A percentile compares a stretch with the other conserved stretches of the same genome.
Conservation (phyloP, 92 coral and sea anemone species). For the Scolanthus callimorphus region DNA sequence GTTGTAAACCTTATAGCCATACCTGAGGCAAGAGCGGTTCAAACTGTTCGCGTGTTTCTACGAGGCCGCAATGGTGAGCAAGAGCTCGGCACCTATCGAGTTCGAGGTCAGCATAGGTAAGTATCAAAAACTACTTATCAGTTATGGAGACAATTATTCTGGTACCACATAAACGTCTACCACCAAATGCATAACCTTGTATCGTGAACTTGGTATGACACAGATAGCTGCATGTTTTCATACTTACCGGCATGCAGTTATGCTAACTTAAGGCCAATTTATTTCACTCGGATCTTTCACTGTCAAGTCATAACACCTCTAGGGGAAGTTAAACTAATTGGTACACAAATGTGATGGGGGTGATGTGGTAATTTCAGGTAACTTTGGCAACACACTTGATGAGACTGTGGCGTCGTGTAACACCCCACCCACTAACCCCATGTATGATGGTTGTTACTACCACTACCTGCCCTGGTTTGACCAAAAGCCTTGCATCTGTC, state of each 20-base stretch:
- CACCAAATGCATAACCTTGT: too few relatives aligned
- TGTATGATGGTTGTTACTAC: conserved; percentile 66
- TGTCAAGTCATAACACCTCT: too few relatives aligned
- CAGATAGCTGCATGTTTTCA: too few relatives aligned
- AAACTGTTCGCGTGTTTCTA: conserved; percentile 79
- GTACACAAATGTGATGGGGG: too few relatives aligned
- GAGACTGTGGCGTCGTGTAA: conserved; percentile 77
- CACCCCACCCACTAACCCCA: conserved; percentile 85
- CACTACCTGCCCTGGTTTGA: conserved; percentile 80
- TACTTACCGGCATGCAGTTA: too few relatives aligned
- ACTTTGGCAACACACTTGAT: conserved; percentile 75
- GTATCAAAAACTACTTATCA: too few relatives aligned
- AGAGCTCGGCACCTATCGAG: conserved; percentile 61
- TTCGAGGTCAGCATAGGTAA: conserved; percentile 91
- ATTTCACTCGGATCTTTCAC: too few relatives aligned
- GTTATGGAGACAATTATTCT: too few relatives aligned
- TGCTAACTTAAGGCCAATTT: too few relatives aligned
- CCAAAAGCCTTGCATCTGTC: conserved; percentile 77
- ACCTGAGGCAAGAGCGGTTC: conserved; percentile 49
- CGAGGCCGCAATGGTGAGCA: conserved; percentile 73
- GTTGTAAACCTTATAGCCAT: conserved; percentile 54
- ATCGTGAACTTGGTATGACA: too few relatives aligned
- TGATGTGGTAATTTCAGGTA: conserved; percentile 36
- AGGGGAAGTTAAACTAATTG: too few relatives aligned
- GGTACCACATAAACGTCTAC: too few relatives aligned